Evolutionary conservation across 1,140 invertebrate genomes (phyloP), one percentile per base, ranked within the genome.

Genomic region (Trachelipus rathkii): DNA sequence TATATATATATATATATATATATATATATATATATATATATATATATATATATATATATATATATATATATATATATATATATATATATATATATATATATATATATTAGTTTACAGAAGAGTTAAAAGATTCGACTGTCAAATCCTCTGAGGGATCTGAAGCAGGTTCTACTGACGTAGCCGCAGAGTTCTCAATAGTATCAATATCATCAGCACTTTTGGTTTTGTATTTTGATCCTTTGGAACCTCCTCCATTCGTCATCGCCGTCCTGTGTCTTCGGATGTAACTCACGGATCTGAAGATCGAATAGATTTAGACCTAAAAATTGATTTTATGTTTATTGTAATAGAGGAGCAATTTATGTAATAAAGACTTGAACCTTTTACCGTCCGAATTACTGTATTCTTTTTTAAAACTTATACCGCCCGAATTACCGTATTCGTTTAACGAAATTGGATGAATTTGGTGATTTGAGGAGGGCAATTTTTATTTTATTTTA

Each of bases 1-100:
- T 33, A 33, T 33, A 33, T 33, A 33, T 33, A 33, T 33, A 33
- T 33, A 33, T 33, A 33, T 33, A 33, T 33, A 33, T 33, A 33
- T 33, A 33, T 33, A 33, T 33, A 33, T 33, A 33, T 33, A 33
- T 33, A 33, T 33, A 33, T 33, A 33, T 33, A 33, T 33, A 19
- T 60, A 60, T 60, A 19, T 60, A 60, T 60, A 19, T 60, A 60
- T 60, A 19, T 60, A 60, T 60, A 19, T 60, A 60, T 60, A 19
- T 60, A 60, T 60, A 60, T 60, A 60, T 60, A 60, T 60, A 60
- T 60, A 60, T 60, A 60, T 60, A 60, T 60, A 60, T 60, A 60
- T 60, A 60, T 60, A 60, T 60, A 60, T 60, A 60, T 60, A 60
- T 60, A 60, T 60, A 60, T 60, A 60, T 60, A 60, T 60, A 60